Conservation (phyloP, 2,113 vertebrate species). For the Ciconia boyciana region DNA sequence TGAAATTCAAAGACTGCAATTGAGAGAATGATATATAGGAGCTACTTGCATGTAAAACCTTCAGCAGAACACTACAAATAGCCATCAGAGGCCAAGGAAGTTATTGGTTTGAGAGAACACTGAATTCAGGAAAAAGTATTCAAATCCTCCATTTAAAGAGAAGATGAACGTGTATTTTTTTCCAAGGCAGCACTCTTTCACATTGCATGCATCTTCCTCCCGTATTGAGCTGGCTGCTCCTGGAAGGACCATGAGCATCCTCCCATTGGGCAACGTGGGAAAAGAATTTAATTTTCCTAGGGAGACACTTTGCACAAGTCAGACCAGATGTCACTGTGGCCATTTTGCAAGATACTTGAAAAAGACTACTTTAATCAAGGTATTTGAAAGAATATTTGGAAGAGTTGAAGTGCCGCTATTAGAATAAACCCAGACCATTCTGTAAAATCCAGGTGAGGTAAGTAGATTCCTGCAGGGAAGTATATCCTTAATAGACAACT, state of each 20-base stretch:
- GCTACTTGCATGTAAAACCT: neutral
- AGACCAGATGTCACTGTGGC: neutral
- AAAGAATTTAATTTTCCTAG: neutral
- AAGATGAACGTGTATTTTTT: neutral
- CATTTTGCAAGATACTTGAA: neutral
- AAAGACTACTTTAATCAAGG: neutral
- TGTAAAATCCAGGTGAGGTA: neutral
- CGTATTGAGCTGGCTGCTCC: neutral
- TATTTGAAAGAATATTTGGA: neutral
- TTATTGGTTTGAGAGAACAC: slow-evolving; percentile 17
- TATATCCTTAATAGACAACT: neutral
- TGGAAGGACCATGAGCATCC: neutral
- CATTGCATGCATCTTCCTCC: neutral
- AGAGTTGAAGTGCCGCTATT: neutral
- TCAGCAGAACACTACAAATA: neutral
- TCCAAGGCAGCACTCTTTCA: neutral
- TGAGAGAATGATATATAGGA: slow-evolving; percentile 7
- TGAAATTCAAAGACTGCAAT: slow-evolving; percentile 27
- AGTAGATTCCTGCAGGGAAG: neutral
- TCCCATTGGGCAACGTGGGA: neutral
- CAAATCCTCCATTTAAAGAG: neutral
- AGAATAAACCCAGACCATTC: neutral
- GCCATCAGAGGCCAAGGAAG: neutral
- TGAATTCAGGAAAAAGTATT: slow-evolving; percentile 1
- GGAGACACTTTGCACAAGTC: neutral